phyloP scores from a whole-genome alignment of 2,113 vertebrate species.

The Recurvirostra avosetta region DNA sequence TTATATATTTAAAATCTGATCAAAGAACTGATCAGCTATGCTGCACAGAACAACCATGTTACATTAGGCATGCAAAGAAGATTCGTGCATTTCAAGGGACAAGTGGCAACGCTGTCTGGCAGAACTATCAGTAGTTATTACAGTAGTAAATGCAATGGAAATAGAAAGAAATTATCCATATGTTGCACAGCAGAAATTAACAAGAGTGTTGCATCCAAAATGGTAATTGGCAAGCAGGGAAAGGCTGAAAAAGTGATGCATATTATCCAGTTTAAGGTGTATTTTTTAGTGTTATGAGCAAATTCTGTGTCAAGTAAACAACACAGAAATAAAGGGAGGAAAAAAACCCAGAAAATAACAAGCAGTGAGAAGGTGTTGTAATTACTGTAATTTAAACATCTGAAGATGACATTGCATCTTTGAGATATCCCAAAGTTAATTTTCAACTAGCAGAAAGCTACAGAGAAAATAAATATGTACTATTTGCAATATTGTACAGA shows the following conservation, averaged over 20 bases:
- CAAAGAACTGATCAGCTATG: not conserved
- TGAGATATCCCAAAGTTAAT: not conserved
- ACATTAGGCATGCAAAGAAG: not conserved
- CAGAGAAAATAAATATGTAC: not conserved
- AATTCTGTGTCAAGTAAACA: constrained; percentile 10
- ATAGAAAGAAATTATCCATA: constrained; percentile 58
- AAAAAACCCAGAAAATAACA: constrained; percentile 23
- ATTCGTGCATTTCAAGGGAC: constrained; percentile 4
- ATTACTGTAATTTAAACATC: constrained; percentile 56
- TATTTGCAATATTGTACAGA: not conserved
- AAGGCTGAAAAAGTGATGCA: not conserved
- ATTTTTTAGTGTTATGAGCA: constrained; percentile 23
- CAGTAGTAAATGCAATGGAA: constrained; percentile 28
- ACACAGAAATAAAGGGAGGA: not conserved
- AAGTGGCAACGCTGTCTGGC: not conserved
- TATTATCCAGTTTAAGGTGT: constrained; percentile 23
- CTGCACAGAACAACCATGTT: not conserved
- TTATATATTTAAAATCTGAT: not conserved
- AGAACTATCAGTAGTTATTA: constrained; percentile 33
- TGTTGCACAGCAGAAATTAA: constrained; percentile 41
- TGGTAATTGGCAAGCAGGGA: constrained; percentile 13
- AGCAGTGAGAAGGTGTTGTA: constrained; percentile 13
- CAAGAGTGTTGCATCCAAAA: constrained; percentile 16
- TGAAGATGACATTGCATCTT: not conserved
- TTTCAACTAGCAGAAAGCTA: not conserved